Evolutionary conservation across 2,888 invertebrate genomes (phyloP).

Genomic region (Syrista parreyssii): DNA sequence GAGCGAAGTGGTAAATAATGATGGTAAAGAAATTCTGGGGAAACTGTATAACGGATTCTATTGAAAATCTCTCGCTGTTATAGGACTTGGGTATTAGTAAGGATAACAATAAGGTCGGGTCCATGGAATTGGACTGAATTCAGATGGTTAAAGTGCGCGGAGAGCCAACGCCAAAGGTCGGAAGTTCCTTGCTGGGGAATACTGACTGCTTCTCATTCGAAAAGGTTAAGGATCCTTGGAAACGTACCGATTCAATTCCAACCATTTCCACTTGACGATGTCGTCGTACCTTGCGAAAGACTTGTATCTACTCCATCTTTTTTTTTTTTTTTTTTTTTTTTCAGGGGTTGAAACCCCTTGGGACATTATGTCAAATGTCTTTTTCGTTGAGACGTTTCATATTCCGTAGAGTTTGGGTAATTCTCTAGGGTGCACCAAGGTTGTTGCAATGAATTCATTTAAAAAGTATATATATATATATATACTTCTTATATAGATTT

Average conservation of each 20-base stretch:
- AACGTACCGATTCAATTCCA: not conserved
- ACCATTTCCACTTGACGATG: not conserved
- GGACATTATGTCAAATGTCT: not conserved
- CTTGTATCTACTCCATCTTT: not conserved
- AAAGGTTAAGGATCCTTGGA: not conserved
- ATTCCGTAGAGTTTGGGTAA: not conserved
- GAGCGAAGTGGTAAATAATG: not conserved
- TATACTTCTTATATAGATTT: no score
- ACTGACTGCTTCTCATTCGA: not conserved
- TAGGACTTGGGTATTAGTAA: not conserved
- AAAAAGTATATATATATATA: no score
- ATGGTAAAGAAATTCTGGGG: no score
- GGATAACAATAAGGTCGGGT: not conserved
- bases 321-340: no score
- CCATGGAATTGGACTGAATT: not conserved
- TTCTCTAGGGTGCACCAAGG: not conserved
- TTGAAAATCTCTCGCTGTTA: no score
- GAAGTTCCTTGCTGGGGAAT: not conserved
- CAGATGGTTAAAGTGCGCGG: not conserved
- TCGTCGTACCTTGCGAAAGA: not conserved
- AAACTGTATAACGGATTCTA: no score
- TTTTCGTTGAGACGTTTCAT: not conserved
- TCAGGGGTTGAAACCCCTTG: no score
- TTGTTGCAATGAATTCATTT: not conserved
- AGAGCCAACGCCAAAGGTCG: not conserved